These are phyloP conservation scores for Anguilla megastoma DNA, from an alignment of 2,797 vertebrate species.

Conservation along the genomic window DNA sequence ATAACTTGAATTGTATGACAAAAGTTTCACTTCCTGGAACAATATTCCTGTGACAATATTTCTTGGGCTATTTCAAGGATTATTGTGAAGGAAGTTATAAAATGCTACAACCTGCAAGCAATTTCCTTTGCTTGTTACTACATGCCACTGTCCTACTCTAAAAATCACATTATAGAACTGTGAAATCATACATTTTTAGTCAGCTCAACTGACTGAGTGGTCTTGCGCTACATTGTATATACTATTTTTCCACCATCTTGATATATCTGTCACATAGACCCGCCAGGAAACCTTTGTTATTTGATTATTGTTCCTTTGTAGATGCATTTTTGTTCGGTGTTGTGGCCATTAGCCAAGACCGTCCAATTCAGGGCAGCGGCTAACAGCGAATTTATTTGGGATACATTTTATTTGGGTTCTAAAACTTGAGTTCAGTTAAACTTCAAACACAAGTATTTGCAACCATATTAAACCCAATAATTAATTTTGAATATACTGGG, in stretches of 20 bases:
- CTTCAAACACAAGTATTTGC: not conserved
- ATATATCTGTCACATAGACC: not conserved
- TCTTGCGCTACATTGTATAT: not conserved
- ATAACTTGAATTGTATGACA: not conserved
- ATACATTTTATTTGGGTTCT: not conserved
- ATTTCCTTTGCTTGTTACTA: constrained; percentile 5
- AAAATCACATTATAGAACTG: constrained; percentile 20
- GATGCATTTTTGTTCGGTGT: not conserved
- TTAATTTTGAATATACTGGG: not conserved
- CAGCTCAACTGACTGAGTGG: not conserved
- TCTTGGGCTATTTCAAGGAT: not conserved
- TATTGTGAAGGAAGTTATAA: not conserved
- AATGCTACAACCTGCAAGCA: not conserved
- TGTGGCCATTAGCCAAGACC: not conserved
- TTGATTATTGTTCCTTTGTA: not conserved
- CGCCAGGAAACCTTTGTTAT: not conserved
- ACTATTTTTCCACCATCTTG: not conserved
- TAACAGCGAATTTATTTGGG: not conserved
- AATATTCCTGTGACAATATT: not conserved
- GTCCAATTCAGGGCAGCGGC: not conserved
- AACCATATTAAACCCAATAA: not conserved
- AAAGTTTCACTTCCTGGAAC: not conserved
- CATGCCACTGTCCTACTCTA: not conserved
- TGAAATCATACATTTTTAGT: constrained; percentile 4
- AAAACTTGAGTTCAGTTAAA: not conserved